These are phyloP conservation scores for Neodon shergylaensis DNA, from an alignment of 2,113 vertebrate genomes.

Conservation along the genomic window DNA sequence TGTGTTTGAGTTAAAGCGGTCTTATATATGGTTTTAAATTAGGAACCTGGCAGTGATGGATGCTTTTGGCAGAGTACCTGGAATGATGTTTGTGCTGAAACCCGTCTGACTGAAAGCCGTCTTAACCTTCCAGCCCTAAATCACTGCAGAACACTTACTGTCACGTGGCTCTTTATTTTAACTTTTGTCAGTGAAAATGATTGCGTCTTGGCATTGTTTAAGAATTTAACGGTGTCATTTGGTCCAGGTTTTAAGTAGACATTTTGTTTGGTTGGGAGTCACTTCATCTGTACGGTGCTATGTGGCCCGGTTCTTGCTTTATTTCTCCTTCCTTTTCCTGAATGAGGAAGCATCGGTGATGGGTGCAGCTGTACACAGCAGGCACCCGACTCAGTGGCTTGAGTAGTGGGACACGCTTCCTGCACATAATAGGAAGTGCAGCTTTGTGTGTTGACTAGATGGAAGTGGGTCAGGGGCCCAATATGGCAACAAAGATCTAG, in stretches of 20 bases:
- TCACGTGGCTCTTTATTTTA: conserved; percentile 26
- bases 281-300: neutral
- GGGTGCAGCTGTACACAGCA: neutral
- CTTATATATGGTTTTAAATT: conserved; percentile 58
- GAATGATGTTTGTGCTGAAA: conserved; percentile 62
- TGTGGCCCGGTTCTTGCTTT: neutral
- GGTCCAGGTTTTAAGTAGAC: neutral
- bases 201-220: conserved; percentile 3
- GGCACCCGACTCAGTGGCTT: neutral
- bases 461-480: neutral
- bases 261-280: neutral
- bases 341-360: neutral
- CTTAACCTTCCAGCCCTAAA: conserved; percentile 53
- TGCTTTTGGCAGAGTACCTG: conserved; percentile 42
- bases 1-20: conserved; percentile 62
- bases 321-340: neutral
- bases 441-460: neutral
- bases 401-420: neutral
- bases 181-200: conserved; percentile 49
- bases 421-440: neutral
- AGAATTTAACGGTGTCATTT: neutral
- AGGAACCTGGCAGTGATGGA: conserved; percentile 56
- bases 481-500: neutral
- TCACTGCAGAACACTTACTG: conserved; percentile 51
- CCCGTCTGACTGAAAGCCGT: conserved; percentile 37